Conservation (phyloP, 2,797 vertebrate genomes). For the Petrocephalus schoutedeni region DNA sequence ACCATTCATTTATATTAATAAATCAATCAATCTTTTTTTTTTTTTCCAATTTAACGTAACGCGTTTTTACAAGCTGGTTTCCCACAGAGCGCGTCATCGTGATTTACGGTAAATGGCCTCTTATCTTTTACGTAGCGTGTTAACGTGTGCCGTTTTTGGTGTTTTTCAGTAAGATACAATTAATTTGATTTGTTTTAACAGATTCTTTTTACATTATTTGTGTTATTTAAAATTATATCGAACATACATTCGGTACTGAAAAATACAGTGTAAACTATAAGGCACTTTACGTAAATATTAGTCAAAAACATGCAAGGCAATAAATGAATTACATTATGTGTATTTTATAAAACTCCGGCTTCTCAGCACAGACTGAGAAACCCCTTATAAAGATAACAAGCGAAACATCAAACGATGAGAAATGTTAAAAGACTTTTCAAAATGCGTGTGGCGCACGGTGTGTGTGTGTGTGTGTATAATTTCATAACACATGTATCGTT, state of each 20-base stretch:
- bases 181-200: neutral
- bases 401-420: neutral
- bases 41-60: neutral
- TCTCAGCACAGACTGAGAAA: neutral
- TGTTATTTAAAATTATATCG: neutral
- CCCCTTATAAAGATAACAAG: neutral
- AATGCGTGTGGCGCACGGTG: neutral
- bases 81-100: neutral
- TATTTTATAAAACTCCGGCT: neutral
- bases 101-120: neutral
- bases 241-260: neutral
- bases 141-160: neutral
- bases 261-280: neutral
- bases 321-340: neutral
- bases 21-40: neutral
- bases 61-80: neutral
- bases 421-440: neutral
- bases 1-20: conserved; percentile 5
- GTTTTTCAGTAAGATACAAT: neutral
- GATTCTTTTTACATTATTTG: neutral
- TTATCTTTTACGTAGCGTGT: neutral
- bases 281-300: neutral
- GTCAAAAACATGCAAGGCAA: neutral
- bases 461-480: neutral
- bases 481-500: neutral